Conservation (phyloP, 37 sponge, comb jelly and placozoan species). For the Haliclona indistincta region DNA sequence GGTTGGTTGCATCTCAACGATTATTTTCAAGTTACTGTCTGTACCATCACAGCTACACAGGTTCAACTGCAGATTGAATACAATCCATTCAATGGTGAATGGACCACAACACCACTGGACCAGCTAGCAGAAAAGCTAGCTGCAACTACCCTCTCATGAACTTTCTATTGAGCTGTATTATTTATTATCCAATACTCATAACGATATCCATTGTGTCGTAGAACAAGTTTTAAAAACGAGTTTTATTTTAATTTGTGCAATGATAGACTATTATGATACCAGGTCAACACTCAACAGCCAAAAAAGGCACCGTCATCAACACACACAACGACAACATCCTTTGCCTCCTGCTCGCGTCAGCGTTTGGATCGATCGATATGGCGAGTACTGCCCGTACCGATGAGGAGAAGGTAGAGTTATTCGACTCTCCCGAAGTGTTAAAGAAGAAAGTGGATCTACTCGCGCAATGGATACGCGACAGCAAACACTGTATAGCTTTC, state of each 20-base stretch:
- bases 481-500: slow-evolving; percentile 47
- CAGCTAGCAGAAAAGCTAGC: background rate
- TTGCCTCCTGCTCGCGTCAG: background rate
- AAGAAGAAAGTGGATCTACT: slow-evolving; percentile 40
- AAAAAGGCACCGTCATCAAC: too few species aligned
- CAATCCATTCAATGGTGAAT: slow-evolving; percentile 53
- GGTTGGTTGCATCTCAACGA: too few species aligned
- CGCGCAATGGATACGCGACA: slow-evolving; percentile 25
- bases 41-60: slow-evolving; percentile 2
- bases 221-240: too few species aligned
- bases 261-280: too few species aligned
- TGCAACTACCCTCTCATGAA: background rate
- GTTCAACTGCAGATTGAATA: slow-evolving; percentile 16
- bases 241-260: too few species aligned
- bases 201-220: too few species aligned
- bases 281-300: too few species aligned
- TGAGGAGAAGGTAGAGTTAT: slow-evolving; percentile 48
- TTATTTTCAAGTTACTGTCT: too few species aligned
- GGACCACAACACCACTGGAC: slow-evolving; percentile 33
- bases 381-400: slow-evolving; percentile 61
- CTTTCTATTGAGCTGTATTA: too few species aligned
- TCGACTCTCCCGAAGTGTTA: slow-evolving; percentile 50
- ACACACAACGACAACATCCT: too few species aligned
- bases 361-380: slow-evolving; percentile 12
- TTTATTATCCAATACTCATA: too few species aligned